Evolutionary conservation across 2,888 invertebrate species (phyloP), one percentile per base, ranked within the genome.

Genomic region (Melanotus villosus): DNA sequence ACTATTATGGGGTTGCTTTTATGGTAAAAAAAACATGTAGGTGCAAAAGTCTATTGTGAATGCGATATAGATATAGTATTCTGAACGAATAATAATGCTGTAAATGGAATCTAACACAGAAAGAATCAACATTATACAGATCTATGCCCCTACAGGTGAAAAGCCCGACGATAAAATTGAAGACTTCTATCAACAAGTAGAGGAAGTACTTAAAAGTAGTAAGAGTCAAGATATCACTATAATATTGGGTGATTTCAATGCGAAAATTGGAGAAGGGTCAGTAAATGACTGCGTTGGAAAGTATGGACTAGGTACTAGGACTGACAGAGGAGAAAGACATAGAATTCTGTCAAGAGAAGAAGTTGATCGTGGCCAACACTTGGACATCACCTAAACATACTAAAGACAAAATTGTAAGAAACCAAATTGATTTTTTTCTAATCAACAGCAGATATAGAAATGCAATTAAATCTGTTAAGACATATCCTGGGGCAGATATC

Each of bases 331-430:
- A 45, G 5, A 45, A 41, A n/a, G 41, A n/a, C 41, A 45, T 19
- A 45, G 45, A 45, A 45, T 45, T 45, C 19, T 45, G 45, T 45
- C 45, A 45, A 45, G 9, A 41, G n/a, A 41, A 41, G n/a, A 41
- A 41, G 41, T 12, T 41, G 4, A 41, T n/a, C 4, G 9, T 12
- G 41, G 5, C 14, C n/a, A 12, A 41, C 14, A 41, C 41, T 41
- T 41, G 41, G 41, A 32, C 32, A 32, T n/a, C n/a, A n/a, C n/a
- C n/a, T 32, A 32, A 7, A 32, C 32, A 32, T 32, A 32, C 32
- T 7, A 32, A 32, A 5, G 32, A 32, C 9, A 32, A 32, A 32
- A 32, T 32, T 32, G 32, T 32, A 32, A 32, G 32, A 32, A 32
- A 32, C 32, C 32, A 32, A 9, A 32, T n/a, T n/a, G n/a, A n/a